Evolutionary conservation across 2,888 invertebrate genomes (phyloP).

Genomic region (Idaea straminata): DNA sequence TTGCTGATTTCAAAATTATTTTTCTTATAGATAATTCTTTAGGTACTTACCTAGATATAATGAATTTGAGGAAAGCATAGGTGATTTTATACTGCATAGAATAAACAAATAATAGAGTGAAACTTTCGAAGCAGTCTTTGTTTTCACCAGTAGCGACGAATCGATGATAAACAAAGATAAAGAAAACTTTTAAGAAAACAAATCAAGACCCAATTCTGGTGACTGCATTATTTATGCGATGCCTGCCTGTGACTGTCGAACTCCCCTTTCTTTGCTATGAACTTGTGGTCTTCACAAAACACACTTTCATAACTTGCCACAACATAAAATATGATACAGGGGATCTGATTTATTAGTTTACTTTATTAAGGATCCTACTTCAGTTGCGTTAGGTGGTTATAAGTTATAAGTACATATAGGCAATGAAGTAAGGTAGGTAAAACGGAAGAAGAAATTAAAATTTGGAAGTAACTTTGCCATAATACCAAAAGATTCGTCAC

Average conservation of each 20-base stretch:
- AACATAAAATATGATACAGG: conserved; percentile 37
- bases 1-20: too few species aligned
- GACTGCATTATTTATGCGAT: conserved; percentile 78
- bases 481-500: conserved; percentile 7
- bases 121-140: conserved; percentile 43
- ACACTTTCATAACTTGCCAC: conserved; percentile 61
- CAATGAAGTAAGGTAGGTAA: too few species aligned
- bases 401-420: neutral
- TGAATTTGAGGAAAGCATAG: too few species aligned
- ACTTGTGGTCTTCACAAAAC: conserved; percentile 61
- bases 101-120: conserved; percentile 40
- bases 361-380: neutral
- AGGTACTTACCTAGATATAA: too few species aligned
- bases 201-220: conserved; percentile 77
- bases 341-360: conserved; percentile 24
- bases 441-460: conserved; percentile 7
- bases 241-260: conserved; percentile 67
- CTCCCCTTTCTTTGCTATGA: conserved; percentile 69
- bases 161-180: conserved; percentile 50
- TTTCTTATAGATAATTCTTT: too few species aligned
- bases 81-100: conserved; percentile 26
- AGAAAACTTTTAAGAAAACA: conserved; percentile 77
- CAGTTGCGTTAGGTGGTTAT: neutral
- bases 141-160: conserved; percentile 44
- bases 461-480: conserved; percentile 12